These are phyloP conservation scores for Meloidogyne floridensis DNA, from an alignment of 1,140 invertebrate species.

Conservation along the genomic window DNA sequence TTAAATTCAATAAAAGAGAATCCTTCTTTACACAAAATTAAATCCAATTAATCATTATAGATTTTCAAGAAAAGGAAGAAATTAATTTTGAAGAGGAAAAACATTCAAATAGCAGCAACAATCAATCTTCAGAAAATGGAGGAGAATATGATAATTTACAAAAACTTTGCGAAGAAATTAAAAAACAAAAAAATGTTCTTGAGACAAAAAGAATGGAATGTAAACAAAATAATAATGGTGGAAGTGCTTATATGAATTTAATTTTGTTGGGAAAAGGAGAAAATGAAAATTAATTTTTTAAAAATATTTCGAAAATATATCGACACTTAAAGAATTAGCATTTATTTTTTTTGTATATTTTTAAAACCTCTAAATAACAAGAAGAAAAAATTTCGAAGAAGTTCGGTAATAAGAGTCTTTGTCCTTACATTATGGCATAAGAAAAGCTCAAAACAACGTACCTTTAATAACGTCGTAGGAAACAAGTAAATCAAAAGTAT, in stretches of 20 bases:
- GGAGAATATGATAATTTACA: constrained; percentile 31
- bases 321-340: too few relatives aligned
- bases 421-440: too few relatives aligned
- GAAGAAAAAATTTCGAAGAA: too few relatives aligned
- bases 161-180: constrained; percentile 18
- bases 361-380: too few relatives aligned
- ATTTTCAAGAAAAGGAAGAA: neutral
- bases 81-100: neutral
- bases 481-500: too few relatives aligned
- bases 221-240: constrained; percentile 8
- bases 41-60: neutral
- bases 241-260: constrained; percentile 5
- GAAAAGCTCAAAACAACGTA: too few relatives aligned
- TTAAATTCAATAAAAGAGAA: too few relatives aligned
- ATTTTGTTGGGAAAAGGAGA: constrained; percentile 3
- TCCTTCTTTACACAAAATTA: too few relatives aligned
- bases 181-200: constrained; percentile 12
- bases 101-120: neutral
- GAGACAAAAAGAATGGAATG: constrained; percentile 14
- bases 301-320: too few relatives aligned
- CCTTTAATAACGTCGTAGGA: too few relatives aligned
- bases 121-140: neutral
- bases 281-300: neutral
- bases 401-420: too few relatives aligned
- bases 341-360: too few relatives aligned